Evolutionary conservation across 2,113 vertebrate genomes (phyloP).

Genomic region (Aegypius monachus): DNA sequence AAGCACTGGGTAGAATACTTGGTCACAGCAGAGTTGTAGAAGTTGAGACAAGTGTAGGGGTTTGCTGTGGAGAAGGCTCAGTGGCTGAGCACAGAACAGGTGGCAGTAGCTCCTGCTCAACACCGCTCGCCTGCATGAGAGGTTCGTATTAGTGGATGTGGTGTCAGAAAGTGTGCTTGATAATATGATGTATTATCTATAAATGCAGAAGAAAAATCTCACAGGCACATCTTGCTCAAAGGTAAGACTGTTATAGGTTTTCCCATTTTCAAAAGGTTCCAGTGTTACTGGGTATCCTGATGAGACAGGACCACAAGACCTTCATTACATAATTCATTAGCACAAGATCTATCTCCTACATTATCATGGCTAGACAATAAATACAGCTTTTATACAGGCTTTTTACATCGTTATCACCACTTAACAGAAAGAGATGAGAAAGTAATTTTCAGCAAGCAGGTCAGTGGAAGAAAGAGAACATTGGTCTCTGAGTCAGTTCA

Average conservation of each 20-base stretch:
- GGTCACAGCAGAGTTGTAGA: background rate
- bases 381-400: background rate
- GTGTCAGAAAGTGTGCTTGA: background rate
- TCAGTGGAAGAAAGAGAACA: background rate
- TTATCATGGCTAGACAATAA: background rate
- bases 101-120: background rate
- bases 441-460: background rate
- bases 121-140: background rate
- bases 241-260: background rate
- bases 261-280: background rate
- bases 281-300: background rate
- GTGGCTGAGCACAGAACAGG: background rate
- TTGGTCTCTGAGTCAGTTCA: background rate
- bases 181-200: background rate
- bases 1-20: background rate
- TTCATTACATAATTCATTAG: background rate
- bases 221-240: background rate
- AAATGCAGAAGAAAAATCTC: background rate
- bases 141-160: rapidly evolving
- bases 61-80: background rate
- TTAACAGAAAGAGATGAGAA: background rate
- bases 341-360: background rate
- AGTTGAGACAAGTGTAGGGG: background rate
- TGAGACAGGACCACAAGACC: background rate
- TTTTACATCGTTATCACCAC: background rate